A percentile compares a stretch with the other conserved stretches of the same genome.
Evolutionary conservation across 2,113 vertebrate species (phyloP).

Genomic region (Podarcis raffonei): DNA sequence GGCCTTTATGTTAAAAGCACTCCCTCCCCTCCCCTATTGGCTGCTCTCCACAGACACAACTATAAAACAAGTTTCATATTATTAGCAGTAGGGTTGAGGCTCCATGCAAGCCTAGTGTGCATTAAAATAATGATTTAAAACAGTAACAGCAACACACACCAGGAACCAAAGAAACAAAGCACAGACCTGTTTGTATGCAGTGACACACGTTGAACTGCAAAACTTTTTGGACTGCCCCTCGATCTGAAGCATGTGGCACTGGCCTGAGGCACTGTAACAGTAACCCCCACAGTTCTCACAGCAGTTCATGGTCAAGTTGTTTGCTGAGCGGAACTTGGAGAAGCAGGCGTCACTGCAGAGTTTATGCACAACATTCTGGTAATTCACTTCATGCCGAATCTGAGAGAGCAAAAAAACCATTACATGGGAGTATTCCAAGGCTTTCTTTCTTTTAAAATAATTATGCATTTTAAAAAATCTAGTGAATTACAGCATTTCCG

Average conservation of each 20-base stretch:
- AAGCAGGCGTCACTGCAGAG: slow-evolving; percentile 95
- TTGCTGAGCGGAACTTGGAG: slow-evolving; percentile 87
- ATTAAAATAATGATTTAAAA: background rate
- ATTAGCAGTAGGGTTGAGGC: background rate
- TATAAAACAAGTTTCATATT: background rate
- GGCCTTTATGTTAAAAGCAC: background rate
- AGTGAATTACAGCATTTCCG: too few relatives aligned
- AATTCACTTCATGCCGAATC: slow-evolving; percentile 93
- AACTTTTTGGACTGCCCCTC: slow-evolving; percentile 87
- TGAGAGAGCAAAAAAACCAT: slow-evolving; percentile 50
- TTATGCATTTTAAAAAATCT: too few relatives aligned
- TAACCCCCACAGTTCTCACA: slow-evolving; percentile 89
- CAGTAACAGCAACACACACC: background rate
- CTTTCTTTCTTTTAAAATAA: background rate
- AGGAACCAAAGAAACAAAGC: too few relatives aligned
- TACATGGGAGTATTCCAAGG: background rate
- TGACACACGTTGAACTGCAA: slow-evolving; percentile 86
- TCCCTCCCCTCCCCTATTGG: too few relatives aligned
- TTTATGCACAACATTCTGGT: slow-evolving; percentile 88
- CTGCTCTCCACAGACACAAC: background rate
- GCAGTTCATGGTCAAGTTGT: slow-evolving; percentile 92
- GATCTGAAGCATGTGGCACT: slow-evolving; percentile 85
- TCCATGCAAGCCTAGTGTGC: too few relatives aligned
- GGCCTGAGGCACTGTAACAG: slow-evolving; percentile 86
- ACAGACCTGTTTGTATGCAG: slow-evolving; percentile 87